Evolutionary conservation across 2,888 invertebrate genomes (phyloP), one percentile per base, ranked within the genome.

Genomic region (Heliothis peltigera): DNA sequence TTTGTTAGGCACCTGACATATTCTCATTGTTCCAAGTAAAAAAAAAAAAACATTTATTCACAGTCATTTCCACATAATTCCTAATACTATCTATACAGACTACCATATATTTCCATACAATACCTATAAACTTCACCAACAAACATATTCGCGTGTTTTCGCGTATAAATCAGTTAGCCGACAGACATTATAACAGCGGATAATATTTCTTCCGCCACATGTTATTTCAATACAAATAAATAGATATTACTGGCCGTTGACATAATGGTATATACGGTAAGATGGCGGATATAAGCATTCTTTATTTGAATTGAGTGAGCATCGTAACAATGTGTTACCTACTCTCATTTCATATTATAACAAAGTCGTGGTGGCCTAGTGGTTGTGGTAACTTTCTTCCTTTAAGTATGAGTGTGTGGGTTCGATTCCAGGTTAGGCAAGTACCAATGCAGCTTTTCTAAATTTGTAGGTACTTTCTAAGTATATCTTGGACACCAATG

Each of bases 151-250:
- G 12, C 12, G 0, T 32, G 52, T 73, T 43, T 46, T 39, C 19
- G 22, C 22, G 43, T 43, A 39, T 75, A 71, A 71, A 75, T 71
- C 75, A 57, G 63, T 22, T 15, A 42, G 8, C 19, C 62, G 53
- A 56, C 44, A 44, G 42, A 75, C 52, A 51, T 62, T 57, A 68
- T 75, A 71, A 52, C 51, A 35, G 17, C 8, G 4, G 8, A 52
- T 15, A n/a, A 42, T 75, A 1, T 59, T 64, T 64, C 52, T 70
- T 59, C 35, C 15, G 21, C 43, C 55, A 42, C 64, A 48, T 70
- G 58, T 56, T 75, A 63, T 75, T 69, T 64, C 70, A 75, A 75
- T 75, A 72, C 75, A 58, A 28, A 70, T 72, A 74, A 55, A 71
- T 68, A 57, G 18, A 67, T 60, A 54, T 56, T 67, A 68, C 54